Evolutionary conservation across 2,888 invertebrate genomes (phyloP).

Genomic region (Geophilus truncorum): DNA sequence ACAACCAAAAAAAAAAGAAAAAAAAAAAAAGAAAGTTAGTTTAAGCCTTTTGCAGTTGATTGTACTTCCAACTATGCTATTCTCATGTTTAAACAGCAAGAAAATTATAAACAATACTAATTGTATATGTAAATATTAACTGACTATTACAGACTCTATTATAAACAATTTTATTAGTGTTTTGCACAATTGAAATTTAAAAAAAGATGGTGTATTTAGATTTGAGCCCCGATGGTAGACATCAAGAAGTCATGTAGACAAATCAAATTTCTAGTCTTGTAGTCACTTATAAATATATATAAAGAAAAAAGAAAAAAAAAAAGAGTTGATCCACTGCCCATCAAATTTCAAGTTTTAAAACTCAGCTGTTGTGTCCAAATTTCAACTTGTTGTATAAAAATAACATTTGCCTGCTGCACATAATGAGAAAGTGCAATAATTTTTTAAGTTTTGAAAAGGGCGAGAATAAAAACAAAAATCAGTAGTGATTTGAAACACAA

Average conservation of each 20-base stretch:
- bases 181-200: constrained; percentile 3
- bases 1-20: background rate
- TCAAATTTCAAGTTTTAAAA: background rate
- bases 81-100: constrained; percentile 8
- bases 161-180: constrained; percentile 18
- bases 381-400: constrained; percentile 17
- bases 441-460: background rate
- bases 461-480: background rate
- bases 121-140: constrained; percentile 10
- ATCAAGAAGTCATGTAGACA: constrained; percentile 8
- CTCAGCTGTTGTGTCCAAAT: constrained; percentile 25
- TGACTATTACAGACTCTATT: background rate
- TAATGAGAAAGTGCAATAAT: constrained; percentile 21
- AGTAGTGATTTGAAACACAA: too few species aligned
- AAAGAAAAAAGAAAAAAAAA: background rate
- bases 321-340: constrained; percentile 23
- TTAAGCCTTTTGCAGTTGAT: constrained; percentile 13
- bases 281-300: background rate
- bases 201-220: background rate
- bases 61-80: constrained; percentile 27
- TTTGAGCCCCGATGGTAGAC: constrained; percentile 8
- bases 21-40: background rate
- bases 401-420: background rate
- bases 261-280: constrained; percentile 18
- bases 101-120: background rate